phyloP scores from a whole-genome alignment of 2,797 vertebrate genomes.

The Sebastes itinus region DNA sequence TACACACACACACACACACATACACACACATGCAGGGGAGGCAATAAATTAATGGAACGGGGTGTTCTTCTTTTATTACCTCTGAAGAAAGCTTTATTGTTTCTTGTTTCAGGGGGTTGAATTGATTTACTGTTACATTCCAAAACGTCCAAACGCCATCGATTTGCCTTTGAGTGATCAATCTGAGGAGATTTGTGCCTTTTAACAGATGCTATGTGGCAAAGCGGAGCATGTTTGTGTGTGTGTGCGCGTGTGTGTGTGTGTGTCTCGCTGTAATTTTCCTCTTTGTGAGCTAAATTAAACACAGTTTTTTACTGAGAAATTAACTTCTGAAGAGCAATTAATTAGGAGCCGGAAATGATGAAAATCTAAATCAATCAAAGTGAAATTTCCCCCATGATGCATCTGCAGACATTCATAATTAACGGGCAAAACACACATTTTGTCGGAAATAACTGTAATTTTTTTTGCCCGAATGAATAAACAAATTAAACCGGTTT shows the following conservation, averaged over 20 bases:
- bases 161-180: slow-evolving; percentile 61
- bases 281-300: slow-evolving; percentile 29
- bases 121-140: slow-evolving; percentile 63
- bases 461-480: slow-evolving; percentile 38
- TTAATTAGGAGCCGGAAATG: slow-evolving; percentile 51
- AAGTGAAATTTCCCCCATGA: slow-evolving; percentile 27
- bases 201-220: slow-evolving; percentile 10
- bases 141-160: slow-evolving; percentile 54
- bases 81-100: slow-evolving; percentile 68
- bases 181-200: slow-evolving; percentile 41
- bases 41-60: slow-evolving; percentile 65
- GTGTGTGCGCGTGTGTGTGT: background rate
- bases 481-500: slow-evolving; percentile 52
- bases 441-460: slow-evolving; percentile 33
- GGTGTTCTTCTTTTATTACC: slow-evolving; percentile 62
- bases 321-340: slow-evolving; percentile 47
- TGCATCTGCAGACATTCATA: slow-evolving; percentile 30
- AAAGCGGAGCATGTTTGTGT: background rate
- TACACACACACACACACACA: slow-evolving; percentile 31
- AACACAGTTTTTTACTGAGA: slow-evolving; percentile 41
- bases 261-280: background rate
- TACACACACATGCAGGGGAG: slow-evolving; percentile 6
- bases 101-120: slow-evolving; percentile 55
- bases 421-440: slow-evolving; percentile 35
- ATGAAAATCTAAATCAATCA: slow-evolving; percentile 42